A percentile compares a stretch with the other conserved stretches of the same genome.
These are phyloP conservation scores for Trematomus bernacchii DNA, from an alignment of 2,797 vertebrate genomes.

Conservation along the genomic window DNA sequence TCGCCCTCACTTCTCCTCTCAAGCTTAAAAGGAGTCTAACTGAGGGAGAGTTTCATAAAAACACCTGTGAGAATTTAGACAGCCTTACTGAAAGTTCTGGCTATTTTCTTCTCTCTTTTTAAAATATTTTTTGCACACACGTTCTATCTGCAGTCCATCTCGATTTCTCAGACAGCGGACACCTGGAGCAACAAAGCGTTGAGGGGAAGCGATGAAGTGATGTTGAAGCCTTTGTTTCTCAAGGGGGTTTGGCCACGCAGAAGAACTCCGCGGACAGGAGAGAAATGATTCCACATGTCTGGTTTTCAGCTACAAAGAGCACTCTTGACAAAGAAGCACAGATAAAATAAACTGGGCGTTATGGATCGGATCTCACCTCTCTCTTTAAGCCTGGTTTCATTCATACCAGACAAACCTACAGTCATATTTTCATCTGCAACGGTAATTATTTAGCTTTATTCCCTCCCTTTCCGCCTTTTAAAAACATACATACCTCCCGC, in stretches of 20 bases:
- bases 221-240: slow-evolving; percentile 62
- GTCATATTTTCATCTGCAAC: slow-evolving; percentile 27
- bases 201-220: slow-evolving; percentile 40
- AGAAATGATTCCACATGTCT: slow-evolving; percentile 61
- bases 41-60: slow-evolving; percentile 48
- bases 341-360: background rate
- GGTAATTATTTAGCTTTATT: slow-evolving; percentile 48
- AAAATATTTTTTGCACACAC: slow-evolving; percentile 19
- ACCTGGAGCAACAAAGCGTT: slow-evolving; percentile 68
- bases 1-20: slow-evolving; percentile 15
- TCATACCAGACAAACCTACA: slow-evolving; percentile 13
- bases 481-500: slow-evolving; percentile 63
- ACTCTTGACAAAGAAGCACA: background rate
- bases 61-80: slow-evolving; percentile 42
- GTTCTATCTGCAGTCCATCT: slow-evolving; percentile 54
- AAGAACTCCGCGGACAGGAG: slow-evolving; percentile 29
- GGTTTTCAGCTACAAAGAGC: slow-evolving; percentile 21
- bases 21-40: slow-evolving; percentile 23
- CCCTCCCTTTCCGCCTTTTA: slow-evolving; percentile 38
- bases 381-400: slow-evolving; percentile 10
- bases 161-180: slow-evolving; percentile 31
- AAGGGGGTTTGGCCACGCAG: slow-evolving; percentile 42
- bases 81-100: slow-evolving; percentile 23
- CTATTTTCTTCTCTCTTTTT: background rate
- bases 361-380: slow-evolving; percentile 31